Base-by-base conservation (phyloP, 2,797 vertebrate genomes). In the Eremophila alpestris region DNA sequence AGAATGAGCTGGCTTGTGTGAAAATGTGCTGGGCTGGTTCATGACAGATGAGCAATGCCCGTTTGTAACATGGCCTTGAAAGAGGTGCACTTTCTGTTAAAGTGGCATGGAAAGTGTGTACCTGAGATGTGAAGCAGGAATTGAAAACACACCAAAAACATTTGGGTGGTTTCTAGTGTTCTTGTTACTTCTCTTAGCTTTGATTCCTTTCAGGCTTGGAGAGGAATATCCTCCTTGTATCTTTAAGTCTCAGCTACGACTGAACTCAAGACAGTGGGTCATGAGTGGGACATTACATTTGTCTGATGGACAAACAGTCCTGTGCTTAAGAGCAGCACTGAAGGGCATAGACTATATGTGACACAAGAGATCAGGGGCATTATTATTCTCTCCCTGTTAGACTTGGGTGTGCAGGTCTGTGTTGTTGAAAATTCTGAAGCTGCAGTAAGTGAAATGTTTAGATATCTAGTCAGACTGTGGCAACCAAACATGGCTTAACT, bases 241-340 rank as follows among this genome's bases (percentile, higher is more conserved):
- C 13, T 62, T 59, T 22, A 40, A 65, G 23, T 71, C 76, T 59
- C 1, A 8, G 1, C 52, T 63, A 2, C 0, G 0, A 10, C 45
- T 63, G 80, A 68, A 5, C 24, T 89, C 30, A 41, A 26, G 51
- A 10, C 32, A 16, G 18, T 29, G 38, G 22, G 26, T 87, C 29
- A 13, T 22, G 26, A 9, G 21, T 75, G 22, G 34, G n/a, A 56
- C 20, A 4, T 69, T 9, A 12, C 16, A 4, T 62, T 9, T 13
- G 17, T 74, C 16, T 80, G 59, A 36, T 48, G 40, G 40, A 36
- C 43, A 65, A 21, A 74, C 4, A 8, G 24, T 54, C 5, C 14
- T 81, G 19, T 2, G 38, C 27, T 24, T 46, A 52, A 58, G 27
- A 77, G 36, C 11, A 29, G 11, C 46, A 14, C 16, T n/a, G 40